Percentiles rank a stretch among this genome's conserved stretches.
Evolutionary conservation across 1,140 invertebrate genomes (phyloP).

Genomic region (Lepidurus apus): DNA sequence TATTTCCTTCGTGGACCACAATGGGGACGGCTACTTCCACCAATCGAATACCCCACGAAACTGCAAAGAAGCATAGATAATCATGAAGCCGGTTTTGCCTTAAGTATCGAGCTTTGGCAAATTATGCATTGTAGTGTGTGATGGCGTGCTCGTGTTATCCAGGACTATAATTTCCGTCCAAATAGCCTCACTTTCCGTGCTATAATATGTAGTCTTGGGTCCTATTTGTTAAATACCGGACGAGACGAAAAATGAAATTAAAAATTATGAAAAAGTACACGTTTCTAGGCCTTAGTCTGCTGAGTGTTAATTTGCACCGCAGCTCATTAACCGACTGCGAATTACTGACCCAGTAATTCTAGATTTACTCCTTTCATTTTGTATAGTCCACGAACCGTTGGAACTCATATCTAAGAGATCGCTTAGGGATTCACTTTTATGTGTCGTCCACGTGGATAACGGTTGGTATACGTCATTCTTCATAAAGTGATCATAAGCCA

Average conservation of each 20-base stretch:
- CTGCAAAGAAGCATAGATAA: neutral
- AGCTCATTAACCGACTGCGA: no score
- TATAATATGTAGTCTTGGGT: neutral
- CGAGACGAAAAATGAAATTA: no score
- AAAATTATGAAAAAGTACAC: no score
- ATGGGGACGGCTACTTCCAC: conserved; percentile 32
- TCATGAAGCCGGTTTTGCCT: neutral
- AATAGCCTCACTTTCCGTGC: neutral
- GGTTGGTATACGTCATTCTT: neutral
- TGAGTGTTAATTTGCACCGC: no score
- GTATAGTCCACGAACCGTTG: no score
- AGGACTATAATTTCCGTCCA: neutral
- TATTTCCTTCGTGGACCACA: conserved; percentile 32
- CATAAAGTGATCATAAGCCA: neutral
- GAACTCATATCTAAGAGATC: neutral
- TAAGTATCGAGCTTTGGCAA: neutral
- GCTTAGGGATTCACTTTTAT: neutral
- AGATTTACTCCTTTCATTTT: no score
- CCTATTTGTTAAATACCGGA: no score
- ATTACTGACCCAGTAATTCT: no score
- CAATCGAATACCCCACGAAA: conserved; percentile 28
- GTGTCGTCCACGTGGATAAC: neutral
- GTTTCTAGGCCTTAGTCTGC: no score
- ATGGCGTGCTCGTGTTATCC: neutral
- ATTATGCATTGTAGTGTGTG: neutral